Conservation (phyloP, 2,888 invertebrate genomes). For the Drosophila atroscutellata region DNA sequence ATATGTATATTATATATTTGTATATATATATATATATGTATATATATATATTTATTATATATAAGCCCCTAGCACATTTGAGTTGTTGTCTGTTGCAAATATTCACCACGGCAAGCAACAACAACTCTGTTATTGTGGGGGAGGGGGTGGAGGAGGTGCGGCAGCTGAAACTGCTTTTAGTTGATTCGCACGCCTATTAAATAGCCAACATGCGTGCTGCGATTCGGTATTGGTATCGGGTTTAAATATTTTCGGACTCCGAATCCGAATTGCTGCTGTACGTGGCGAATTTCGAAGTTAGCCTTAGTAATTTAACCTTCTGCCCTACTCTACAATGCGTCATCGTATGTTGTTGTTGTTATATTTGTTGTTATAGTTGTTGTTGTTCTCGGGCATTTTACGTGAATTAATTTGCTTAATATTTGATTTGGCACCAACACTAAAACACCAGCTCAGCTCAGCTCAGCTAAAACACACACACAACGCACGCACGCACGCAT, state of each 20-base stretch:
- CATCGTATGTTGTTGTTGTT: constrained; percentile 66
- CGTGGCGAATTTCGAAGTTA: constrained; percentile 73
- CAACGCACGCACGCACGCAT: constrained; percentile 19
- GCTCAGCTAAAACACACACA: constrained; percentile 15
- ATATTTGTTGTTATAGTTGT: constrained; percentile 17
- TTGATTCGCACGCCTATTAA: constrained; percentile 65
- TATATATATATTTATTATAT: not conserved
- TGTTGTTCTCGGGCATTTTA: constrained; percentile 33
- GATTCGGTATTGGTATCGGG: constrained; percentile 56
- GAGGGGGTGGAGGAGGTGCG: constrained; percentile 11
- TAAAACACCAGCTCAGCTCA: constrained; percentile 5
- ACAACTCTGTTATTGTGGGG: constrained; percentile 52
- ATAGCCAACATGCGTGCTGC: constrained; percentile 64
- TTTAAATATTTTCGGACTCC: constrained; percentile 63
- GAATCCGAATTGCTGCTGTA: constrained; percentile 66
- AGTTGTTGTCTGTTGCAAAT: constrained; percentile 41
- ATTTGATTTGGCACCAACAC: constrained; percentile 64
- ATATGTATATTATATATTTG: constrained; percentile 1
- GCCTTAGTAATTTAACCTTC: constrained; percentile 78
- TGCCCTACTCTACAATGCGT: constrained; percentile 83
- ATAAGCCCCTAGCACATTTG: constrained; percentile 15
- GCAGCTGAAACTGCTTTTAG: constrained; percentile 38
- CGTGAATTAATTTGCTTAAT: constrained; percentile 63
- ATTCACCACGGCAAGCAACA: constrained; percentile 43
- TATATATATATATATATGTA: not conserved